Evolutionary conservation across 2,113 vertebrate species (phyloP).

Genomic region (Polypterus senegalus): DNA sequence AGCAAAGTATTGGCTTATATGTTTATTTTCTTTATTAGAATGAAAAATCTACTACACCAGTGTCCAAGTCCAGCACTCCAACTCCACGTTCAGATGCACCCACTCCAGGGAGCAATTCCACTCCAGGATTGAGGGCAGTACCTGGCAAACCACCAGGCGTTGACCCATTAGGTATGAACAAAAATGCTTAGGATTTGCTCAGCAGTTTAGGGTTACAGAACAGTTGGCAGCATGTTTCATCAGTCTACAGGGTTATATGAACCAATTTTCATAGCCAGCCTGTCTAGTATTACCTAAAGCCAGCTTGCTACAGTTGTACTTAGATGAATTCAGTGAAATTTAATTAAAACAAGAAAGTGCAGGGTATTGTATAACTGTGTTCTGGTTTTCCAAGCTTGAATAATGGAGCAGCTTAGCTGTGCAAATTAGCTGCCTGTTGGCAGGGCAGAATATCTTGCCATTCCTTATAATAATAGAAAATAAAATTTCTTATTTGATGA

Average conservation of each 20-base stretch:
- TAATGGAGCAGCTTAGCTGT: conserved; percentile 11
- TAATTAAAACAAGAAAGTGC: conserved; percentile 5
- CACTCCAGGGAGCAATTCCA: conserved; percentile 67
- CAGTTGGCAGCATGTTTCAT: not conserved
- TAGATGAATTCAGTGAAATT: conserved; percentile 3
- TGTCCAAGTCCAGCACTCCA: conserved; percentile 70
- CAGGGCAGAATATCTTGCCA: not conserved
- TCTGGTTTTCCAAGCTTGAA: conserved; percentile 4
- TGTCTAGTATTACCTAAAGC: conserved; percentile 3
- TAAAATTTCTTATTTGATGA: too few species aligned
- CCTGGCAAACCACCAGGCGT: conserved; percentile 67
- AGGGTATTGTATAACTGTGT: not conserved
- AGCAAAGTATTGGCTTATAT: not conserved
- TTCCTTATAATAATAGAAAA: too few species aligned
- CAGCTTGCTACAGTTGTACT: conserved; percentile 5
- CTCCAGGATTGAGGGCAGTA: conserved; percentile 57
- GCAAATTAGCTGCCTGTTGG: conserved; percentile 10
- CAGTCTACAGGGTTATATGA: not conserved
- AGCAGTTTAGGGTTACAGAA: not conserved
- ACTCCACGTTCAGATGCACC: conserved; percentile 65
- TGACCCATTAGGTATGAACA: conserved; percentile 61
- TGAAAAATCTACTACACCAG: conserved; percentile 73
- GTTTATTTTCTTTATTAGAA: conserved; percentile 38
- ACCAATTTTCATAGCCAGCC: conserved; percentile 2
- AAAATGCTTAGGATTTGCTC: conserved; percentile 1